Base-by-base conservation (phyloP, 2,113 vertebrate genomes). In the Trichechus manatus region DNA sequence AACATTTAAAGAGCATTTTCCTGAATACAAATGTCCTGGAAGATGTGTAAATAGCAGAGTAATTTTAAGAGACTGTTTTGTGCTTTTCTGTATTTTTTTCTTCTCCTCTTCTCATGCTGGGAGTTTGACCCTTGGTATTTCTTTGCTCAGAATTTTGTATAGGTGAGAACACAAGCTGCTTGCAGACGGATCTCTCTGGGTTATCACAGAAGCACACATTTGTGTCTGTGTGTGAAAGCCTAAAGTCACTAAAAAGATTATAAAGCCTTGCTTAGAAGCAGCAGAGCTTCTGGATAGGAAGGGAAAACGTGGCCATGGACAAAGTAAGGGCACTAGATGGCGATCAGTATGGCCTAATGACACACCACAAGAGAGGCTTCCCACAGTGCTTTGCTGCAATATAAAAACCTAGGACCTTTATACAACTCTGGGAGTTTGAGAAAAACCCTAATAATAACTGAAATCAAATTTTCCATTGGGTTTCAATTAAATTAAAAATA, bases 401-500 rank as follows among this genome's bases (percentile, higher is more conserved):
- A 3, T 42, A 61, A 53, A 7, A 82, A 19, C 42, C 5, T 70
- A 77, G 50, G 42, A 72, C 3, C 1, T 15, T 53, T 15, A 6
- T 25, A 53, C 0, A 72, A 64, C 39, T 84, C 81, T 89, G 22
- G 22, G 2, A 78, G 10, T 80, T 59, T 68, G 23, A 78, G 23
- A 88, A 88, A 93, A 95, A 6, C 0, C 22, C 25, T 78, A 91
- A 81, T 44, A 80, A 86, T 75, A 20, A 85, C 13, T 23, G 6
- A 72, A 88, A 44, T 13, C 78, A 22, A 86, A n/a, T 63, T 93
- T 91, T 44, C 36, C 36, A 56, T 13, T 77, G 7, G 15, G 3
- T 93, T 95, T 88, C 39, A 79, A 59, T 70, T 86, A 59, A 84
- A 83, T 61, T 31, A 50, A 90, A 89, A 88, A n/a, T 80, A 72